A percentile compares a stretch with the other conserved stretches of the same genome.
Evolutionary conservation across 2,113 vertebrate genomes (phyloP).

Genomic region (Chlamydotis undulata): DNA sequence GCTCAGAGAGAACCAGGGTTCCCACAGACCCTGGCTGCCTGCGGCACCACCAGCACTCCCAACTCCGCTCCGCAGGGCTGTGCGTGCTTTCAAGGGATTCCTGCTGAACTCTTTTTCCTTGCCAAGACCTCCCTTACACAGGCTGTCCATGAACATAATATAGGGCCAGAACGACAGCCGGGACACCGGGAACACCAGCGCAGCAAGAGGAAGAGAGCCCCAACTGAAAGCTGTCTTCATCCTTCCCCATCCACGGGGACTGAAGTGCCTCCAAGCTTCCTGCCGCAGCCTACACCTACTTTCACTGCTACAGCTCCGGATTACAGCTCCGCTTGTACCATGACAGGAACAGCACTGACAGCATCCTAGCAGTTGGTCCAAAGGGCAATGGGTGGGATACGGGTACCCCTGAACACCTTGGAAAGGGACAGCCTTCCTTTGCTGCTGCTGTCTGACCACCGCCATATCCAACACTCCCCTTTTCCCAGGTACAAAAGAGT

Average conservation of each 20-base stretch:
- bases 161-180: fast-evolving
- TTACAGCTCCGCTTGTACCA: background rate
- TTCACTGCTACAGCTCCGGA: background rate
- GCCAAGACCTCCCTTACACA: background rate
- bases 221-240: background rate
- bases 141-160: fast-evolving
- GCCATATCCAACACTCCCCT: fast-evolving
- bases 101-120: background rate
- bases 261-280: background rate
- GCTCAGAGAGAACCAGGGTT: background rate
- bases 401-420: background rate
- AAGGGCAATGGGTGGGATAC: background rate
- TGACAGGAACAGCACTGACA: background rate
- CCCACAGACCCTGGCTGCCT: background rate
- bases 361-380: background rate
- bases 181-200: background rate
- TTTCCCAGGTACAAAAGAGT: background rate
- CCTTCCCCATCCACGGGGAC: background rate
- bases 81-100: background rate
- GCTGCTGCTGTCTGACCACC: background rate
- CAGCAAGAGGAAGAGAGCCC: background rate
- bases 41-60: fast-evolving
- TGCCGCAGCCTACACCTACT: background rate
- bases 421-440: background rate
- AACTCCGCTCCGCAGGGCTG: background rate